phyloP scores from a whole-genome alignment of 2,113 vertebrate genomes.

The Percopsis transmontana region DNA sequence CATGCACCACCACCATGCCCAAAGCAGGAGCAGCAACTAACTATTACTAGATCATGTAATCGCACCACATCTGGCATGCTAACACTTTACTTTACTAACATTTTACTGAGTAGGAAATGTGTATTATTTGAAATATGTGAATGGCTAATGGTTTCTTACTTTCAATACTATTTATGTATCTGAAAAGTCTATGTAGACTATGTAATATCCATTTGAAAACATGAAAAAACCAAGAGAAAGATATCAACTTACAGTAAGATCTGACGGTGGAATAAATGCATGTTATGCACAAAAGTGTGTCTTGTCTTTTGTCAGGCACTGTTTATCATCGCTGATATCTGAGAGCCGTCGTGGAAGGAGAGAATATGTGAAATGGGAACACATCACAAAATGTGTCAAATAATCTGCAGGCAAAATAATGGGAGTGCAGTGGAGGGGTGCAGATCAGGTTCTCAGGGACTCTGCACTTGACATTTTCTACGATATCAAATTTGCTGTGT shows the following conservation, averaged over 20 bases:
- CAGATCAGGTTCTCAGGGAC: conserved; percentile 33
- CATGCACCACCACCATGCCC: too few species aligned
- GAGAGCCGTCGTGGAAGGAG: conserved; percentile 28
- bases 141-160: too few species aligned
- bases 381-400: conserved; percentile 52
- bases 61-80: too few species aligned
- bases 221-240: too few species aligned
- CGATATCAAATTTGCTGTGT: conserved; percentile 33
- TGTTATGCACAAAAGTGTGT: neutral
- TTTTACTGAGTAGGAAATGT: neutral
- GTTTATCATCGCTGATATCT: conserved; percentile 32
- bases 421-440: conserved; percentile 21
- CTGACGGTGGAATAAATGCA: neutral
- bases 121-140: neutral
- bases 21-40: too few species aligned
- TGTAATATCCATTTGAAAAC: too few species aligned
- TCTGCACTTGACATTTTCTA: conserved; percentile 27
- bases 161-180: too few species aligned
- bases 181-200: too few species aligned
- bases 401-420: conserved; percentile 48
- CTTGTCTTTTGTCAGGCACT: conserved; percentile 27
- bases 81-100: too few species aligned
- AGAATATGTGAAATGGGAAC: conserved; percentile 36
- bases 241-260: too few species aligned
- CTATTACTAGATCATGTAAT: too few species aligned